Base-by-base conservation (phyloP, 2,113 vertebrate species). In the Amphilophus citrinellus region DNA sequence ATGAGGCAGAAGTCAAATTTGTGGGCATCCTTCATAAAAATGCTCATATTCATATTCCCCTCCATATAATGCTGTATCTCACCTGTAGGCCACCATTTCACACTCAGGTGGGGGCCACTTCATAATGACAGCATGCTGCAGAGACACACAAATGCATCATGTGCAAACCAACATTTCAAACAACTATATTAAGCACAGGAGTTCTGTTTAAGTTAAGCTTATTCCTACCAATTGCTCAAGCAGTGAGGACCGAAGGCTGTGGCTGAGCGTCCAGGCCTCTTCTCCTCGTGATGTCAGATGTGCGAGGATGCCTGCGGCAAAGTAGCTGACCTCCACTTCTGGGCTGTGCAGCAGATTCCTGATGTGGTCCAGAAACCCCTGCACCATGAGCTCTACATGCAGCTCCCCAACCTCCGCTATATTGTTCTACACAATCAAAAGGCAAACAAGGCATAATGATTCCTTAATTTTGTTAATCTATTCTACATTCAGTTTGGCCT, bases 81-180 rank as follows among this genome's bases (percentile, higher is more conserved):
- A 99, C 98, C 98, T 99, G 96, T 99, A 99, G 42, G 98, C 98
- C 89, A 99, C 98, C 98, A 99, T 99, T 93, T 99, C 98, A 94
- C 98, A 99, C 42, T 99, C 98, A 4, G 98, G 98, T 2, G 98
- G 96, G 7, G 98, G 98, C 98, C 98, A 99, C 89, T 98, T 97
- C 94, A 98, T 97, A 92, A 99, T 99, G 88, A 97, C 97, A 84
- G 96, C 95, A 86, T 99, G 97, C 98, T 99, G 86, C 14, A 94
- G 95, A 89, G 37, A 91, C 37, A 81, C n/a, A 85, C 11, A 80
- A n/a, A 53, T 0, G 2, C 2, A 30, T 56, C 14, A 60, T 5
- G 13, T 2, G 86, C 18, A 83, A 32, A 22, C 10, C 17, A 30
- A 13, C 6, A 17, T 10, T 58, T 47, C 10, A 22, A 61, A 47